Evolutionary conservation across 2,888 invertebrate genomes (phyloP).

Genomic region (Acleris cristana): DNA sequence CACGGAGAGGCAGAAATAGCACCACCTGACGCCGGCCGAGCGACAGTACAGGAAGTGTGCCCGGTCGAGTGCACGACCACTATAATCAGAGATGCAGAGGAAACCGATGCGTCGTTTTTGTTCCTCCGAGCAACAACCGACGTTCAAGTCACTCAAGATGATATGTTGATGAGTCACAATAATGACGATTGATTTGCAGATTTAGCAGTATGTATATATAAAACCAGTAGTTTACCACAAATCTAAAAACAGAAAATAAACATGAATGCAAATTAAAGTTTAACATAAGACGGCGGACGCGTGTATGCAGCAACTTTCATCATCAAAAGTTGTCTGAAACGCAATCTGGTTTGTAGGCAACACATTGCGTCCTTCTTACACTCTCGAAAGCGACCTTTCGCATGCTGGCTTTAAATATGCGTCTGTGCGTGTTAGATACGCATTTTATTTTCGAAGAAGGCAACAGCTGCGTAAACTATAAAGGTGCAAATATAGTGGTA

Average conservation of each 20-base stretch:
- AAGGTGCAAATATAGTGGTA: slow-evolving; percentile 22
- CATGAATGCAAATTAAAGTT: slow-evolving; percentile 28
- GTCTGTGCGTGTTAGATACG: slow-evolving; percentile 38
- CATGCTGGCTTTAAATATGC: slow-evolving; percentile 40
- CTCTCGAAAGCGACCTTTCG: slow-evolving; percentile 45
- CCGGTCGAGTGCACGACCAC: slow-evolving; percentile 57
- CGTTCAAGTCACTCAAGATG: slow-evolving; percentile 30
- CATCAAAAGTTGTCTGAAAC: slow-evolving; percentile 42
- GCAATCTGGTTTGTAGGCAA: slow-evolving; percentile 45
- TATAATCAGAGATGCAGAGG: slow-evolving; percentile 41
- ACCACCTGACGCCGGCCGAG: slow-evolving; percentile 63
- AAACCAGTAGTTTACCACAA: slow-evolving; percentile 30
- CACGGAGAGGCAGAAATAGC: slow-evolving; percentile 75
- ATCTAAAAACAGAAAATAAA: slow-evolving; percentile 20
- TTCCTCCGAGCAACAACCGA: slow-evolving; percentile 30
- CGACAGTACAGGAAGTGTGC: slow-evolving; percentile 68
- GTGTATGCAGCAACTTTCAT: slow-evolving; percentile 40
- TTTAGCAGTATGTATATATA: neutral
- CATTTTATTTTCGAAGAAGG: slow-evolving; percentile 43
- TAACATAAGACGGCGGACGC: slow-evolving; percentile 22
- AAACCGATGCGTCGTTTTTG: slow-evolving; percentile 32
- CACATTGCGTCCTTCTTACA: slow-evolving; percentile 45
- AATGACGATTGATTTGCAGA: too few relatives aligned
- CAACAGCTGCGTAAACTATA: slow-evolving; percentile 40
- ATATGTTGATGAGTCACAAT: neutral